These are phyloP conservation scores for Labeo calbasu DNA, from an alignment of 2,797 vertebrate genomes.

Conservation along the genomic window DNA sequence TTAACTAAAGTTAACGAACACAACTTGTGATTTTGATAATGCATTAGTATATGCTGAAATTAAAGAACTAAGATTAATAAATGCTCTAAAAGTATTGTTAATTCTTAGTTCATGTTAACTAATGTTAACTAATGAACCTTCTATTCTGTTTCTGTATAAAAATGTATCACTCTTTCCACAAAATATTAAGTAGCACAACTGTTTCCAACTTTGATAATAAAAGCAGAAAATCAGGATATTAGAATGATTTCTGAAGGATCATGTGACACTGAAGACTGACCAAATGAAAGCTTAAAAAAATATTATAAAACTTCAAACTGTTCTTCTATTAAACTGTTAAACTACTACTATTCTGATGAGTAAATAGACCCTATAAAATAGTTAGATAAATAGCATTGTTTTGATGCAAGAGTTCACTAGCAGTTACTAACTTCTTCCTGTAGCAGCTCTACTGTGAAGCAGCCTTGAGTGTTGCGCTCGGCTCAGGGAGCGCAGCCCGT, in stretches of 20 bases:
- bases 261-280: background rate
- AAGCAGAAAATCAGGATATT: background rate
- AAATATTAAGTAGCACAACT: background rate
- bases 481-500: conserved; percentile 33
- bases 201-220: background rate
- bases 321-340: no score
- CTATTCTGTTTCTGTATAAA: background rate
- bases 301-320: background rate
- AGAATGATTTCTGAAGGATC: background rate
- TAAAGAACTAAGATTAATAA: no score
- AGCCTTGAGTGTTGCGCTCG: conserved; percentile 14
- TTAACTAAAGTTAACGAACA: no score
- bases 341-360: background rate
- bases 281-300: background rate
- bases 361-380: background rate
- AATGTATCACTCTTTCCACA: background rate
- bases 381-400: background rate
- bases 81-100: no score
- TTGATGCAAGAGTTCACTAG: background rate
- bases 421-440: background rate
- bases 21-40: no score
- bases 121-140: no score
- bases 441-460: background rate
- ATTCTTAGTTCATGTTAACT: no score
- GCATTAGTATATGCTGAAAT: no score